Conservation (phyloP, 2,797 vertebrate species). For the Pogonophryne albipinna region DNA sequence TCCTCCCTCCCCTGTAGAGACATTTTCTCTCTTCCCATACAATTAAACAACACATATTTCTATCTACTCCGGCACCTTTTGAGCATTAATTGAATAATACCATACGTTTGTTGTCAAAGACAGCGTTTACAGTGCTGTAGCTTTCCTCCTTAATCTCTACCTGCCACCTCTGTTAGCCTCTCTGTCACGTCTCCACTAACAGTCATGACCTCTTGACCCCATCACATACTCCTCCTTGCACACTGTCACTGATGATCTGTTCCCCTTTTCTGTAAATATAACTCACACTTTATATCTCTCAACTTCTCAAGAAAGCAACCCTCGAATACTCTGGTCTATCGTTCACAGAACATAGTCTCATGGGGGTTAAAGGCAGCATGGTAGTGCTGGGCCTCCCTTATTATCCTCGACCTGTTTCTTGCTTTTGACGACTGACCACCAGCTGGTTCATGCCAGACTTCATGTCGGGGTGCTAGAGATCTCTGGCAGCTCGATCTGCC, state of each 20-base stretch:
- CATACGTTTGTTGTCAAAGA: neutral
- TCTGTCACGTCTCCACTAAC: conserved; percentile 2
- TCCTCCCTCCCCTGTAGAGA: conserved; percentile 21
- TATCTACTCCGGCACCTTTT: neutral
- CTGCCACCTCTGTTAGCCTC: conserved; percentile 29
- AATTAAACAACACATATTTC: neutral
- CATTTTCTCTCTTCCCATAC: conserved; percentile 16
- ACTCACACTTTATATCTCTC: neutral
- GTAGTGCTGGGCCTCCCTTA: conserved; percentile 1
- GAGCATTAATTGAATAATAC: neutral
- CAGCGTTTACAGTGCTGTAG: conserved; percentile 14
- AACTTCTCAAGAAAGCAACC: conserved; percentile 4
- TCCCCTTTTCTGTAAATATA: conserved; percentile 6
- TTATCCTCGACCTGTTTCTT: conserved; percentile 10
- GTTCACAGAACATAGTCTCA: neutral
- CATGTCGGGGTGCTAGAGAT: neutral
- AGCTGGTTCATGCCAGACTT: conserved; percentile 23
- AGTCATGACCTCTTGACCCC: conserved; percentile 18
- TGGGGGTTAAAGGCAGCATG: neutral
- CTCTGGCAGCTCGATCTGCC: conserved; percentile 13
- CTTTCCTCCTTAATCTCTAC: neutral
- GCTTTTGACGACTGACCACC: conserved; percentile 25
- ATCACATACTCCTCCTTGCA: neutral
- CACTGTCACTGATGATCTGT: conserved; percentile 9
- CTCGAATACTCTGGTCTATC: neutral